A percentile compares a stretch with the other conserved stretches of the same genome.
Conservation (phyloP, 2,113 vertebrate genomes). For the Cairina moschata region DNA sequence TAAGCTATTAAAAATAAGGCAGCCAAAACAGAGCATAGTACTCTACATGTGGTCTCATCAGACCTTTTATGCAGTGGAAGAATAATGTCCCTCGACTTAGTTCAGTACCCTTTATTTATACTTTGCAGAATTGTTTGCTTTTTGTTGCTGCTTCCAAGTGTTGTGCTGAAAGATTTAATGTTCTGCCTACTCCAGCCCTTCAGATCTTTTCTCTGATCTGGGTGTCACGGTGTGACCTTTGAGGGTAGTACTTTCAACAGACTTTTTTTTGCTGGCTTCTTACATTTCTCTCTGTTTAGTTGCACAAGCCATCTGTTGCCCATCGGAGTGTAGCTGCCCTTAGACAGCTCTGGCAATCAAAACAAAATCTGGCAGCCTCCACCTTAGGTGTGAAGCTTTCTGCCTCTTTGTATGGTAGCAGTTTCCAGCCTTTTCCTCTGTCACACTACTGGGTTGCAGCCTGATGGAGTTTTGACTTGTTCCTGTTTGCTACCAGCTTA, state of each 20-base stretch:
- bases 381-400: background rate
- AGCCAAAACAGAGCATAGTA: background rate
- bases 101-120: background rate
- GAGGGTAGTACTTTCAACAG: background rate
- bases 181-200: background rate
- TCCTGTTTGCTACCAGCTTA: background rate
- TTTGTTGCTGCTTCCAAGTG: background rate
- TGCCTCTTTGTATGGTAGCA: background rate
- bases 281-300: background rate
- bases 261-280: background rate
- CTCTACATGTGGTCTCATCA: background rate
- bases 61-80: background rate
- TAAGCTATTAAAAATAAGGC: background rate
- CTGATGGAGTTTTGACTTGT: background rate
- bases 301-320: slow-evolving; percentile 34
- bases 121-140: background rate
- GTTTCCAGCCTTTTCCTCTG: background rate
- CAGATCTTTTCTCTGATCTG: background rate
- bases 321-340: background rate
- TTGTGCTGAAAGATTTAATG: background rate
- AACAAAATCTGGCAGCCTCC: background rate
- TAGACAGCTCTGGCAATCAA: background rate
- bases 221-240: background rate
- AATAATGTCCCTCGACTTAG: background rate
- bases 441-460: background rate